Evolutionary conservation across 1,140 invertebrate species (phyloP).

Genomic region (Calliopsis andreniformis): DNA sequence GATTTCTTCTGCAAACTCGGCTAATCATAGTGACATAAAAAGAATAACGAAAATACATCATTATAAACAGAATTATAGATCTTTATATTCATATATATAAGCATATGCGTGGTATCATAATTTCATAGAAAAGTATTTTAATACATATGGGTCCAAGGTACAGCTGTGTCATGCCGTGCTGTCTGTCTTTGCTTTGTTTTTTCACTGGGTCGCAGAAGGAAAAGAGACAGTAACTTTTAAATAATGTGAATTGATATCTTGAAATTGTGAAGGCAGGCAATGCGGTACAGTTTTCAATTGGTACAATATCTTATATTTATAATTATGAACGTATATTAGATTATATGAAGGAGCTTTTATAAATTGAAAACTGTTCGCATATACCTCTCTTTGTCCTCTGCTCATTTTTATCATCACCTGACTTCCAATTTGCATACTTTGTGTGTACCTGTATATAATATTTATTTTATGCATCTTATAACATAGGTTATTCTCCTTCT

Average conservation of each 20-base stretch:
- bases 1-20: constrained; percentile 77
- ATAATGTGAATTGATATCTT: constrained; percentile 2
- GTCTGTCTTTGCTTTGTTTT: constrained; percentile 66
- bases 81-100: constrained; percentile 17
- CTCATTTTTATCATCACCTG: constrained; percentile 50
- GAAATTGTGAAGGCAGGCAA: constrained; percentile 53
- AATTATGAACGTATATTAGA: neutral
- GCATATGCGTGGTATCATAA: constrained; percentile 33
- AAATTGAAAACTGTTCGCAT: constrained; percentile 55
- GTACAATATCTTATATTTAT: constrained; percentile 10
- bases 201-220: constrained; percentile 74
- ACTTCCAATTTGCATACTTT: constrained; percentile 37
- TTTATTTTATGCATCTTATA: constrained; percentile 19
- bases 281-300: constrained; percentile 57
- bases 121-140: constrained; percentile 38
- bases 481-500: constrained; percentile 31
- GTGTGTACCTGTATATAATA: constrained; percentile 19
- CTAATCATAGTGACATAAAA: constrained; percentile 36
- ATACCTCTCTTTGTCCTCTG: constrained; percentile 46
- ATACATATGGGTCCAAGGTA: constrained; percentile 80
- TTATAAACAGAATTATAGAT: constrained; percentile 31
- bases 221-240: constrained; percentile 71
- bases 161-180: constrained; percentile 76
- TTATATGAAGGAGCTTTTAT: neutral
- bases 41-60: constrained; percentile 41